A percentile compares a stretch with the other conserved stretches of the same genome.
Evolutionary conservation across 1,140 invertebrate genomes (phyloP).

Genomic region (Caerostris darwini): DNA sequence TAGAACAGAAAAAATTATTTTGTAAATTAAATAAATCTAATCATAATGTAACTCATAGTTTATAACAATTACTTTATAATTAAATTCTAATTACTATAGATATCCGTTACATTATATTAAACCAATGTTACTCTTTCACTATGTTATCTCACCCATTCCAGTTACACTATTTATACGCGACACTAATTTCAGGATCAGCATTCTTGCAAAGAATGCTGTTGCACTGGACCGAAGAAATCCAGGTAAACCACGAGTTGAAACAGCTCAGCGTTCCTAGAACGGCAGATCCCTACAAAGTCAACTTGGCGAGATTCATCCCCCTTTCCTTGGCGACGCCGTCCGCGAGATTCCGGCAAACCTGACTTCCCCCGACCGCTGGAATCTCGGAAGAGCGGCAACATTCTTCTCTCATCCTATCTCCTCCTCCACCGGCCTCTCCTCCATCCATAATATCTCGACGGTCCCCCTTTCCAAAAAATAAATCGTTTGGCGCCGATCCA

Average conservation of each 20-base stretch:
- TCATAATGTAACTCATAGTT: too few species aligned
- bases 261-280: background rate
- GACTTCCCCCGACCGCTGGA: slow-evolving; percentile 47
- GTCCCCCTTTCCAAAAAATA: slow-evolving; percentile 53
- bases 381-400: slow-evolving; percentile 66
- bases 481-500: slow-evolving; percentile 66
- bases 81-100: too few species aligned
- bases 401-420: slow-evolving; percentile 33
- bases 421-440: slow-evolving; percentile 51
- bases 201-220: background rate
- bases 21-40: too few species aligned
- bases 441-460: slow-evolving; percentile 40
- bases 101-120: too few species aligned
- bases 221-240: background rate
- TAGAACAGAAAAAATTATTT: too few species aligned
- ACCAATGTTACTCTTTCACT: too few species aligned
- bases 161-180: too few species aligned
- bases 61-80: too few species aligned
- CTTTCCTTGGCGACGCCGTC: background rate
- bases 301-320: background rate
- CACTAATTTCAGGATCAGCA: too few species aligned
- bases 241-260: background rate
- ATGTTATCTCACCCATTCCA: too few species aligned
- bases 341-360: slow-evolving; percentile 34
- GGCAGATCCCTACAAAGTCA: background rate